Percentiles rank a stretch among this genome's conserved stretches.
phyloP scores from a whole-genome alignment of 2,888 invertebrate species.

The Cancer borealis region DNA sequence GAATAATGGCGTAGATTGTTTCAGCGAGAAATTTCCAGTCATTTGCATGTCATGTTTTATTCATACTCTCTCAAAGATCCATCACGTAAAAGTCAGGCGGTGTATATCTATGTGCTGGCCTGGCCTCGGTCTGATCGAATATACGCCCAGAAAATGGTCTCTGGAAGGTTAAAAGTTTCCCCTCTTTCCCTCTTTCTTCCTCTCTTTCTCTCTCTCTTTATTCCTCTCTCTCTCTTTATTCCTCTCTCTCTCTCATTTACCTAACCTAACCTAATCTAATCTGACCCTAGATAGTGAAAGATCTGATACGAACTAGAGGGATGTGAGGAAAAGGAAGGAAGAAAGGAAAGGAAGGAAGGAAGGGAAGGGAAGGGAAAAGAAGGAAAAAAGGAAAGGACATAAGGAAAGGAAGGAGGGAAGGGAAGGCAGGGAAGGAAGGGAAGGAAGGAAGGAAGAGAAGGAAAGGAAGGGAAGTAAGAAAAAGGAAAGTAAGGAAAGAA shows the following conservation, averaged over 20 bases:
- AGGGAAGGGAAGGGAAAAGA: neutral
- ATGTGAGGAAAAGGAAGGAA: neutral
- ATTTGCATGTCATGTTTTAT: conserved; percentile 69
- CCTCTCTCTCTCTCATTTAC: too few relatives aligned
- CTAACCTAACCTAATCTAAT: too few relatives aligned
- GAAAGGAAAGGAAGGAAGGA: neutral
- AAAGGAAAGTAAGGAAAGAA: conserved; percentile 41
- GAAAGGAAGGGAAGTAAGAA: neutral
- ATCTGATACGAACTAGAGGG: neutral
- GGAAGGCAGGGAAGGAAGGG: neutral
- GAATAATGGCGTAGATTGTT: conserved; percentile 70
- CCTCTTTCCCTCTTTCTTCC: too few relatives aligned
- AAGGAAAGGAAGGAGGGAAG: neutral
- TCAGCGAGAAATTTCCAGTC: conserved; percentile 60
- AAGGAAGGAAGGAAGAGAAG: neutral
- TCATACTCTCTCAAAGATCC: conserved; percentile 60
- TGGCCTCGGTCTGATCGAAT: conserved; percentile 53
- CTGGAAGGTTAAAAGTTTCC: conserved; percentile 42
- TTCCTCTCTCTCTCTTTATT: too few relatives aligned
- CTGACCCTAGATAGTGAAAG: neutral
- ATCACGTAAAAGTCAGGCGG: conserved; percentile 65
- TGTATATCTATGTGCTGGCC: conserved; percentile 38
- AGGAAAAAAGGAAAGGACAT: neutral
- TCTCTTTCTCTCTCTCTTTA: too few relatives aligned
- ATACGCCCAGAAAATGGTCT: conserved; percentile 41